Percentiles rank a stretch among this genome's conserved stretches.
These are phyloP conservation scores for Tonatia bakeri DNA, from an alignment of 2,113 vertebrate species.

Conservation along the genomic window DNA sequence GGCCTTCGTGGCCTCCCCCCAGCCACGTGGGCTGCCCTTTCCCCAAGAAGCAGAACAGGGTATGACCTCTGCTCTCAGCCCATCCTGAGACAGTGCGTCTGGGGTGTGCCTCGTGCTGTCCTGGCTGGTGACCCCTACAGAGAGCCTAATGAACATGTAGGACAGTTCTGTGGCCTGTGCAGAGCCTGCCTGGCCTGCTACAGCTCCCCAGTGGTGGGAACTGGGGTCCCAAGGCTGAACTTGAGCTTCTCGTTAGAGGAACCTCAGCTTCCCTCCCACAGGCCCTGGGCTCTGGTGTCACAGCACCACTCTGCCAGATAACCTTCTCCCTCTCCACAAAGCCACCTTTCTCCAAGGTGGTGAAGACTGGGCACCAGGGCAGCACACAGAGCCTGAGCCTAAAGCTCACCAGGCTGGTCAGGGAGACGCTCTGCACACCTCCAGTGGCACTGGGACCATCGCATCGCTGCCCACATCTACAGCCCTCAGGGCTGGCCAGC, in stretches of 20 bases:
- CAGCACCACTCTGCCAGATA: background rate
- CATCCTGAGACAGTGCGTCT: background rate
- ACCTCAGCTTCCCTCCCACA: background rate
- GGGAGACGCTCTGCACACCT: rapidly evolving
- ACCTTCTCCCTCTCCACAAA: background rate
- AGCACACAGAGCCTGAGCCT: background rate
- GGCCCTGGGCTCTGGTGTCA: background rate
- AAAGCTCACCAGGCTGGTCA: background rate
- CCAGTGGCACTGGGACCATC: background rate
- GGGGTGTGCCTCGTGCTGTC: background rate
- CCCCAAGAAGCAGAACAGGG: background rate
- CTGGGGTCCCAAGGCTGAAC: background rate
- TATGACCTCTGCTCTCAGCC: background rate
- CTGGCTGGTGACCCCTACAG: background rate
- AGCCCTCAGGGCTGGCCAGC: background rate
- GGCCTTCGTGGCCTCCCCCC: background rate
- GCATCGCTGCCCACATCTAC: background rate
- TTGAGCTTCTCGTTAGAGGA: background rate
- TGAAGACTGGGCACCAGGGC: background rate
- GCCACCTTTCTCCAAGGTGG: background rate
- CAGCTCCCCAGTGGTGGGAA: background rate
- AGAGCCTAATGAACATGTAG: background rate
- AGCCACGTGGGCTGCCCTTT: background rate
- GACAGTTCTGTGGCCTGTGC: background rate
- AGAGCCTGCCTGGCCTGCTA: background rate